Conservation (phyloP, 2,888 invertebrate genomes). For the Icerya purchasi region DNA sequence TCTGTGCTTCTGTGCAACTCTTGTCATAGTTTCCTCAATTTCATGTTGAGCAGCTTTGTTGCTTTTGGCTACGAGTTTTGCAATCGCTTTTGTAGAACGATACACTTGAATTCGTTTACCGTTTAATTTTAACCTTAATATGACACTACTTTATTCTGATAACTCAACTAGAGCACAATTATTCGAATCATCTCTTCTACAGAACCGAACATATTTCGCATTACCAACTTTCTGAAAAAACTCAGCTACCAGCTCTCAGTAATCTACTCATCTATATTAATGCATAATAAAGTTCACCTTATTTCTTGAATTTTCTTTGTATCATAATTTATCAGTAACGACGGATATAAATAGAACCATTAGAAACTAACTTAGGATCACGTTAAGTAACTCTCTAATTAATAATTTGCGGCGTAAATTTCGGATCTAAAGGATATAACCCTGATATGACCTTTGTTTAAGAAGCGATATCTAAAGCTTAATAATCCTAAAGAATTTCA, state of each 20-base stretch:
- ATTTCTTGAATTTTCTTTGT: slow-evolving; percentile 85
- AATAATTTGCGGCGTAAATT: slow-evolving; percentile 71
- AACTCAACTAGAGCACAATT: slow-evolving; percentile 80
- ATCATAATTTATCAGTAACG: slow-evolving; percentile 68
- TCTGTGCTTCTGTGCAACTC: slow-evolving; percentile 90
- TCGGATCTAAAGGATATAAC: slow-evolving; percentile 56
- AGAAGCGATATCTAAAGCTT: slow-evolving; percentile 76
- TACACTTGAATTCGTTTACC: slow-evolving; percentile 50
- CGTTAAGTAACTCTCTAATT: slow-evolving; percentile 70
- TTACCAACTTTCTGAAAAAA: slow-evolving; percentile 74
- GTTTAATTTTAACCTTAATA: slow-evolving; percentile 67
- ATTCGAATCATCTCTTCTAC: slow-evolving; percentile 55
- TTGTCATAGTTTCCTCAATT: slow-evolving; percentile 90
- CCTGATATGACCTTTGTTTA: slow-evolving; percentile 77
- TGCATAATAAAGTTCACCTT: slow-evolving; percentile 69
- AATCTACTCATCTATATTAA: slow-evolving; percentile 51
- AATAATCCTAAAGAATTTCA: slow-evolving; percentile 86
- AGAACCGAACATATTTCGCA: slow-evolving; percentile 83
- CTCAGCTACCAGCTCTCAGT: slow-evolving; percentile 61
- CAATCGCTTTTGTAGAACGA: slow-evolving; percentile 79
- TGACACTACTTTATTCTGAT: slow-evolving; percentile 70
- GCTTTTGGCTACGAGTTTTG: slow-evolving; percentile 81
- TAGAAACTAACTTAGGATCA: slow-evolving; percentile 66
- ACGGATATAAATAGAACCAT: slow-evolving; percentile 74
- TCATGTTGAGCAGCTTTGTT: slow-evolving; percentile 87